Evolutionary conservation across 1,140 invertebrate genomes (phyloP).

Genomic region (Lordiphosa collinella): DNA sequence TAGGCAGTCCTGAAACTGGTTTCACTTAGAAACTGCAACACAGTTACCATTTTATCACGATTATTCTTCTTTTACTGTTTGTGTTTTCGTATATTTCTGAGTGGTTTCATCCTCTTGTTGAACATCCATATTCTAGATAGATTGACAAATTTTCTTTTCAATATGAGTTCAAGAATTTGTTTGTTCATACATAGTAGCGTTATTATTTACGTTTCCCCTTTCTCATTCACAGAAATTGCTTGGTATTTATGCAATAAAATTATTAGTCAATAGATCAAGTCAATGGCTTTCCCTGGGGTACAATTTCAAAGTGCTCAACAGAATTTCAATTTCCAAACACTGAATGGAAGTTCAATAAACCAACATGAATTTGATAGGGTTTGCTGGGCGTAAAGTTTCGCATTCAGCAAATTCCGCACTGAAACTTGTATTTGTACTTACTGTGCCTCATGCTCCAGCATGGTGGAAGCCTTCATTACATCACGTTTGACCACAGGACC

Average conservation of each 20-base stretch:
- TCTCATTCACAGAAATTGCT: constrained; percentile 2
- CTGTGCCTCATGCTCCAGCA: constrained; percentile 99
- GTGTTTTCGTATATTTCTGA: no score
- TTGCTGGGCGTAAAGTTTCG: constrained; percentile 9
- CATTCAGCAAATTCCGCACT: constrained; percentile 39
- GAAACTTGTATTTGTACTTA: constrained; percentile 82
- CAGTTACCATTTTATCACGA: no score
- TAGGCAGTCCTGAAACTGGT: no score
- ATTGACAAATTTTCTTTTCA: no score
- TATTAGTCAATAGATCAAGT: constrained; percentile 5
- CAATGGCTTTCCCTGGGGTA: neutral
- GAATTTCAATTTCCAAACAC: neutral
- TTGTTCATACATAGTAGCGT: no score
- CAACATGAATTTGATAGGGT: constrained; percentile 10
- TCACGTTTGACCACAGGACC: constrained; percentile 99
- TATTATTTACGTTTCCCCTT: no score
- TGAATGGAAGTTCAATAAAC: constrained; percentile 4
- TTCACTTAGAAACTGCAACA: no score
- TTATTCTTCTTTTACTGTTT: no score
- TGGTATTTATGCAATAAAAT: constrained; percentile 1
- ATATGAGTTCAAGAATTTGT: no score
- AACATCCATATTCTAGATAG: no score
- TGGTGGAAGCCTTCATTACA: constrained; percentile 99
- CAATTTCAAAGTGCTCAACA: constrained; percentile 15
- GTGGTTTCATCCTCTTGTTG: no score